phyloP scores from a whole-genome alignment of 64 coral and sea anemone species.

The Orbicella faveolata region DNA sequence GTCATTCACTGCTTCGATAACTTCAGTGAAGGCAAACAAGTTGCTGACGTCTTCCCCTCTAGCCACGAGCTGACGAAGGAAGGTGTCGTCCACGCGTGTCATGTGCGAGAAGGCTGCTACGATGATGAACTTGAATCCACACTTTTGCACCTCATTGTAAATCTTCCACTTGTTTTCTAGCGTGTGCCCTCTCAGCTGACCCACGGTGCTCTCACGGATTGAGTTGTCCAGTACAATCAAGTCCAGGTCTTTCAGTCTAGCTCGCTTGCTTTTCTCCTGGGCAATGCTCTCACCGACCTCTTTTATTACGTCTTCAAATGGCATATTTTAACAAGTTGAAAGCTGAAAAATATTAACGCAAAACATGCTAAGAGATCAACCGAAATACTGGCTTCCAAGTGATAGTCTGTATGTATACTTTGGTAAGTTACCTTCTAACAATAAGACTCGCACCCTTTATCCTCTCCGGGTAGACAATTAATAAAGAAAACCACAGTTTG shows the following conservation, averaged over 20 bases:
- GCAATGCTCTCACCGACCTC: background rate
- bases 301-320: background rate
- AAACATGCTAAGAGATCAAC: background rate
- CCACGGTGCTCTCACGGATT: slow-evolving; percentile 68
- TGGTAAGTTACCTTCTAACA: too few species aligned
- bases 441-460: too few species aligned
- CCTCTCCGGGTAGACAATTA: too few species aligned
- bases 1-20: slow-evolving; percentile 33
- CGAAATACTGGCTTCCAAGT: too few species aligned
- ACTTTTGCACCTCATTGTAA: slow-evolving; percentile 44
- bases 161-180: slow-evolving; percentile 46
- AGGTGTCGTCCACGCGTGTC: background rate
- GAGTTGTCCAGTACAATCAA: slow-evolving; percentile 75
- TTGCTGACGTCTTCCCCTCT: background rate
- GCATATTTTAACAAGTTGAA: background rate
- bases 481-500: too few species aligned
- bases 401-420: too few species aligned
- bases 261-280: background rate
- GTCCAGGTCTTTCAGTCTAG: slow-evolving; percentile 13
- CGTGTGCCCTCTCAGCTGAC: slow-evolving; percentile 50
- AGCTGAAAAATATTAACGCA: background rate
- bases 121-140: background rate
- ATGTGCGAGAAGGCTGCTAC: background rate
- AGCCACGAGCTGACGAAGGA: background rate
- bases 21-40: slow-evolving; percentile 35